A percentile compares a stretch with the other conserved stretches of the same genome.
Evolutionary conservation across 1,140 invertebrate species (phyloP).

Genomic region (Aphis craccivora): DNA sequence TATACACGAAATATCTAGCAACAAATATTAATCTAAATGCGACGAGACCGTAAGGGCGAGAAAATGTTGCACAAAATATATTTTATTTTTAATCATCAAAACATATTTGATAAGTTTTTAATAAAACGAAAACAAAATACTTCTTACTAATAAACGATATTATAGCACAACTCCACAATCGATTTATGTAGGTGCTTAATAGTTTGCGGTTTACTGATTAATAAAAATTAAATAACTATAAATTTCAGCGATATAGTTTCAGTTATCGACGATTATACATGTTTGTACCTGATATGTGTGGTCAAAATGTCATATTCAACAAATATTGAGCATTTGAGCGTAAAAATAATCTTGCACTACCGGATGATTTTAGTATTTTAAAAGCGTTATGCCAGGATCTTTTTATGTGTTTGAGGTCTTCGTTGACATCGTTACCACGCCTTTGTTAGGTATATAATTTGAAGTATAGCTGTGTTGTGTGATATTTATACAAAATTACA

Average conservation of each 20-base stretch:
- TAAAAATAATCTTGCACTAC: neutral
- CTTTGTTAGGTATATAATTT: neutral
- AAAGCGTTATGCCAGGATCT: too few relatives aligned
- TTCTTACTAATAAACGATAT: neutral
- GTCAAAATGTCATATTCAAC: too few relatives aligned
- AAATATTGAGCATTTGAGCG: too few relatives aligned
- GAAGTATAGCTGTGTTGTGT: too few relatives aligned
- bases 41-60: neutral
- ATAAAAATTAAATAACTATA: neutral
- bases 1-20: neutral
- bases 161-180: neutral
- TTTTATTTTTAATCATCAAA: neutral
- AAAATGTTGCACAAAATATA: neutral
- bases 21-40: neutral
- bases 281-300: too few relatives aligned
- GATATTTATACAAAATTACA: neutral
- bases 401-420: neutral
- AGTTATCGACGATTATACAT: neutral
- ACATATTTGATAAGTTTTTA: neutral
- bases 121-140: neutral
- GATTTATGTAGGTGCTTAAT: neutral
- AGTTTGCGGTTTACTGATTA: neutral
- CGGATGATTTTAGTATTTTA: neutral
- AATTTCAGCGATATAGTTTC: neutral
- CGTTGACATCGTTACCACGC: neutral